Evolutionary conservation across 1,140 invertebrate species (phyloP).

Genomic region (Hetaerina americana): DNA sequence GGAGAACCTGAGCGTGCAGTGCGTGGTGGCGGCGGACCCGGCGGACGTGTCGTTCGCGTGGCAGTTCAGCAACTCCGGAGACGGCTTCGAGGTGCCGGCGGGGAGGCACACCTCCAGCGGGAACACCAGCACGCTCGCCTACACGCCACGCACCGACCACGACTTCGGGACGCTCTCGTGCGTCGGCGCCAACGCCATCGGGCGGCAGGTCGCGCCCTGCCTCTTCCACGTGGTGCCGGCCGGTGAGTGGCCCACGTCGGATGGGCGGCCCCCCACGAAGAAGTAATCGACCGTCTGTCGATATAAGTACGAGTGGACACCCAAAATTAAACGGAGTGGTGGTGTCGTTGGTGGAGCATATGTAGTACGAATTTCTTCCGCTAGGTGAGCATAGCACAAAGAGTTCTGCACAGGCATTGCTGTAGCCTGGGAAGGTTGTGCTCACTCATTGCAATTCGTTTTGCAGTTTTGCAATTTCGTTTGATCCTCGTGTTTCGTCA

Average conservation of each 20-base stretch:
- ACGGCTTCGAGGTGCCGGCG: constrained; percentile 62
- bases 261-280: too few relatives aligned
- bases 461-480: too few relatives aligned
- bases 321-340: too few relatives aligned
- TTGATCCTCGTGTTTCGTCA: too few relatives aligned
- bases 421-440: too few relatives aligned
- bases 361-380: too few relatives aligned
- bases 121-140: constrained; percentile 60
- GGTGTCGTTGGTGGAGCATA: too few relatives aligned
- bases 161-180: constrained; percentile 73
- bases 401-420: too few relatives aligned
- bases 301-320: too few relatives aligned
- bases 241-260: constrained; percentile 38
- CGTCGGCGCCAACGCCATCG: constrained; percentile 68
- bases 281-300: too few relatives aligned
- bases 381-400: too few relatives aligned
- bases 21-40: constrained; percentile 74
- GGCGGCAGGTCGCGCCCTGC: constrained; percentile 70
- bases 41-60: constrained; percentile 70
- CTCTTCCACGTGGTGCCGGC: constrained; percentile 71
- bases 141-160: constrained; percentile 63
- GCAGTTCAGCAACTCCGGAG: constrained; percentile 79
- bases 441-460: too few relatives aligned
- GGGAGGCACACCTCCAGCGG: constrained; percentile 30
- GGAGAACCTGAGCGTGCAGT: constrained; percentile 64